These are phyloP conservation scores for Pollicipes pollicipes DNA, from an alignment of 1,140 invertebrate species.

Conservation along the genomic window DNA sequence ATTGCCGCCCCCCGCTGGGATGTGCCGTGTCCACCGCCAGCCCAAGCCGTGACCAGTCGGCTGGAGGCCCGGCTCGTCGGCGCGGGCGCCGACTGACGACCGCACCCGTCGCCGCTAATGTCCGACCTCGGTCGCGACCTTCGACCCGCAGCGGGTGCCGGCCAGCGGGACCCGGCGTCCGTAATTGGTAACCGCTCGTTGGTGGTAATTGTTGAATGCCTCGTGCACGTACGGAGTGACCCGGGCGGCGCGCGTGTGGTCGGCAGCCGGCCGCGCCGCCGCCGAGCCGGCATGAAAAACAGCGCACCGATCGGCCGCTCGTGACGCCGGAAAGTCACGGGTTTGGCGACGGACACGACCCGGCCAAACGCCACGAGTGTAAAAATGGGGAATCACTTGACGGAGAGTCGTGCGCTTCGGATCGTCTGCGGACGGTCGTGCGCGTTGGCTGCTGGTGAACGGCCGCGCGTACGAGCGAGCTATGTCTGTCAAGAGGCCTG, in stretches of 20 bases:
- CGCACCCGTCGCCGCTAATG: background rate
- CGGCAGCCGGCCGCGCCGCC: too few relatives aligned
- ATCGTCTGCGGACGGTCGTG: too few relatives aligned
- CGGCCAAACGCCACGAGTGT: background rate
- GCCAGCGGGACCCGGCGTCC: background rate
- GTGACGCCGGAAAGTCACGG: background rate
- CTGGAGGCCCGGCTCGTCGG: too few relatives aligned
- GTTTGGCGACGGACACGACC: background rate
- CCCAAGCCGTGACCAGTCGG: too few relatives aligned
- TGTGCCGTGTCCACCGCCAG: too few relatives aligned
- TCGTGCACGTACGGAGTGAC: background rate
- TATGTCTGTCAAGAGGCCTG: too few relatives aligned
- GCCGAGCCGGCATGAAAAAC: too few relatives aligned
- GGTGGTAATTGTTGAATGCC: conserved; percentile 2
- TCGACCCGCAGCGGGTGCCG: background rate
- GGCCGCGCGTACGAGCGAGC: too few relatives aligned
- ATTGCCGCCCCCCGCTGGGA: too few relatives aligned
- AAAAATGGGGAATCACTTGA: background rate
- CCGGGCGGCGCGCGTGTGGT: background rate
- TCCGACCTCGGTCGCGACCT: background rate
- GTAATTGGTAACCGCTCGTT: background rate
- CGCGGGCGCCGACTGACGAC: too few relatives aligned
- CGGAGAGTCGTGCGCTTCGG: background rate
- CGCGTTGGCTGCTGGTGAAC: too few relatives aligned
- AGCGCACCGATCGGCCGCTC: too few relatives aligned